Evolutionary conservation across 1,140 invertebrate genomes (phyloP).

Genomic region (Ganaspis sp.): DNA sequence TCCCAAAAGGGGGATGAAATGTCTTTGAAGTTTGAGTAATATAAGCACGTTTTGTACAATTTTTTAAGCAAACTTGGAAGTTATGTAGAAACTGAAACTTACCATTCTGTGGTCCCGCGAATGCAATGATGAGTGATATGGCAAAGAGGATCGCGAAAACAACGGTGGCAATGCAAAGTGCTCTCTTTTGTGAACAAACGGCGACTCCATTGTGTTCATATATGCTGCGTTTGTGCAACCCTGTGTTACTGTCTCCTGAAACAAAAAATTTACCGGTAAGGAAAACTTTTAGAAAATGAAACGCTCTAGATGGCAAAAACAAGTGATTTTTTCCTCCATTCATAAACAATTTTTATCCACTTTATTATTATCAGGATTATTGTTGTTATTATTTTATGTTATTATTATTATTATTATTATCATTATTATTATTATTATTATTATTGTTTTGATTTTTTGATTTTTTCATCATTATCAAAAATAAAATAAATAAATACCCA

Average conservation of each 20-base stretch:
- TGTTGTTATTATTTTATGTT: too few relatives aligned
- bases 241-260: slow-evolving; percentile 82
- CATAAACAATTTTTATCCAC: not conserved
- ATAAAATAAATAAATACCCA: too few relatives aligned
- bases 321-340: not conserved
- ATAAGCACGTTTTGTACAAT: not conserved
- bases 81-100: slow-evolving; percentile 38
- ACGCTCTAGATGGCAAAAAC: not conserved
- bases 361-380: too few relatives aligned
- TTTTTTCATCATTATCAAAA: too few relatives aligned
- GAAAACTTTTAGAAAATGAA: not conserved
- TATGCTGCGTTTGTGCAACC: slow-evolving; percentile 84
- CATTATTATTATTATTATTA: too few relatives aligned
- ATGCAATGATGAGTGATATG: slow-evolving; percentile 91
- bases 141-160: slow-evolving; percentile 88
- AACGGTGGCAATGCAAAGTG: slow-evolving; percentile 86
- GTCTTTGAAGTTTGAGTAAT: slow-evolving; percentile 1
- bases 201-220: slow-evolving; percentile 87
- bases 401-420: too few relatives aligned
- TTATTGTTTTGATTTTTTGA: too few relatives aligned
- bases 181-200: slow-evolving; percentile 90
- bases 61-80: not conserved
- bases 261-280: slow-evolving; percentile 50
- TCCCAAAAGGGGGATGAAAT: not conserved
- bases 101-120: slow-evolving; percentile 88